Evolutionary conservation across 2,888 invertebrate genomes (phyloP), one percentile per base, ranked within the genome.

Genomic region (Anthrax anthrax): DNA sequence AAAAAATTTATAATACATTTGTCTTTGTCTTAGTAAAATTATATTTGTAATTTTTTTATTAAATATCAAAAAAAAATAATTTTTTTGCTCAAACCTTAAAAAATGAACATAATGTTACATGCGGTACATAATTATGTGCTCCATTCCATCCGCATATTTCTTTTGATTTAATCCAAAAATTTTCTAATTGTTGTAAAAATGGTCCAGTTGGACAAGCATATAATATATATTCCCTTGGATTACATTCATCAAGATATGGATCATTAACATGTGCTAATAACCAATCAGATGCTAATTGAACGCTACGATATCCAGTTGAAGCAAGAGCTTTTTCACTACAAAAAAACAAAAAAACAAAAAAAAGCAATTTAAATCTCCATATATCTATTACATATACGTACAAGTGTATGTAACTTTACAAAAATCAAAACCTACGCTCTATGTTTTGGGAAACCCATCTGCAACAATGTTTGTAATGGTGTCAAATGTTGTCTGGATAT

Each of bases 241-340:
- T 75, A 42, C 77, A 77, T 43, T 80, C 77, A 63, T 92, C 89
- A 42, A 92, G 70, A 18, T 77, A 76, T 0, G 83, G 75, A 68
- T 92, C 92, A 60, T 86, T 84, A 1, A 90, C 87, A 61, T 92
- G 92, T 9, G 89, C 87, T 50, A 91, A 64, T 13, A 92, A 70
- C 92, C 91, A 92, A 62, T 91, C 90, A 1, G 88, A 86, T 10
- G 91, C 91, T 50, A 89, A 71, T 64, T 90, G 88, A 23, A 89
- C 85, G 51, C 88, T 86, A 48, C 84, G 75, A 63, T 90, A 81
- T 17, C 91, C 91, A 4, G 91, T 92, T 12, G 90, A 89, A 16
- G 90, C 88, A 50, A 92, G 67, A 6, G 91, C 90, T 62, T 90
- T 92, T 62, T 89, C 81, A 38, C 90, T 90, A 60, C 45, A 70